Conservation (phyloP, 2,888 invertebrate genomes). For the Therioaphis trifolii region DNA sequence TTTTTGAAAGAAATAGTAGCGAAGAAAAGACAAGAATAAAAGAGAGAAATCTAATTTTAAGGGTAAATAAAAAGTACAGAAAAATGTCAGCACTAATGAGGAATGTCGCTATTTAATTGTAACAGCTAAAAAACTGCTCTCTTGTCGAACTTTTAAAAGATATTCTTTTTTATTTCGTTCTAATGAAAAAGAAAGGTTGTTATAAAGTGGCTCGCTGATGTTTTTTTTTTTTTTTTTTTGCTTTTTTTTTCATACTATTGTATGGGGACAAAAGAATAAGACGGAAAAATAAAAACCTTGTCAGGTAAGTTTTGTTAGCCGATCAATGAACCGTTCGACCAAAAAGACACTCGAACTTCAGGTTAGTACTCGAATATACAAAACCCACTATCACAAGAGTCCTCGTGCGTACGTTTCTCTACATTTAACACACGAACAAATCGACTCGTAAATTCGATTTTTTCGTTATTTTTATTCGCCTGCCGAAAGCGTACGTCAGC, state of each 20-base stretch:
- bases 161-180: conserved; percentile 27
- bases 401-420: neutral
- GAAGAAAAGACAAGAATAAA: conserved; percentile 7
- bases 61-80: neutral
- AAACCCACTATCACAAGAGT: neutral
- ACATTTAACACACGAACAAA: neutral
- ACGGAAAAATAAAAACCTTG: conserved; percentile 28
- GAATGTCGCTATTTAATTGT: conserved; percentile 41
- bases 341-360: conserved; percentile 23
- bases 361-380: neutral
- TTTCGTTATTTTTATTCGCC: neutral
- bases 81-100: conserved; percentile 48
- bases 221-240: neutral
- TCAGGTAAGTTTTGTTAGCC: conserved; percentile 49
- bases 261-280: conserved; percentile 40
- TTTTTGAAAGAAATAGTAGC: neutral
- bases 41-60: conserved; percentile 30
- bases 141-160: conserved; percentile 41
- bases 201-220: conserved; percentile 14
- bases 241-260: neutral
- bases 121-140: conserved; percentile 13
- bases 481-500: neutral
- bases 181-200: conserved; percentile 25
- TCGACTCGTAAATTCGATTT: conserved; percentile 3
- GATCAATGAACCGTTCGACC: conserved; percentile 42